phyloP scores from a whole-genome alignment of 2,113 vertebrate genomes.

The Mystacornis crossleyi region DNA sequence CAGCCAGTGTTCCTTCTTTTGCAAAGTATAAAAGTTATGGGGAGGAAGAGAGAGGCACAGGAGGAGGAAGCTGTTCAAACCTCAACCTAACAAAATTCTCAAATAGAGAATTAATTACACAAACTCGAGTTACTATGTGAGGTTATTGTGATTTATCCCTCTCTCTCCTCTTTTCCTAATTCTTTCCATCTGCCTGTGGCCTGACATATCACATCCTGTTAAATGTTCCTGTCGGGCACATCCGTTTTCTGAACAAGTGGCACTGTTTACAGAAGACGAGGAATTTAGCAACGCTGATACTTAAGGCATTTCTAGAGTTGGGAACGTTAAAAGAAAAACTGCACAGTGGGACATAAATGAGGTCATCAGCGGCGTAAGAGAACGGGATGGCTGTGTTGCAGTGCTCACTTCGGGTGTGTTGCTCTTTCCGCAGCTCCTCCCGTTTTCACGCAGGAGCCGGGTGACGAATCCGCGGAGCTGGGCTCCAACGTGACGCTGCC shows the following conservation, averaged over 20 bases:
- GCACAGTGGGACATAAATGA: too few species aligned
- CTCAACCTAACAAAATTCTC: background rate
- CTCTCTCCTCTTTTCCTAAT: background rate
- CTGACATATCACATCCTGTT: fast-evolving
- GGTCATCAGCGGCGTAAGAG: background rate
- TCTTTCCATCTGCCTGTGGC: background rate
- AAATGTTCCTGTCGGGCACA: background rate
- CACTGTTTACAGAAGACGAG: background rate
- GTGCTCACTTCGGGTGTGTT: background rate
- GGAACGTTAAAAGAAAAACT: background rate
- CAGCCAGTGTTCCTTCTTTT: background rate
- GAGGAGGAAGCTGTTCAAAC: background rate
- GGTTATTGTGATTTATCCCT: background rate
- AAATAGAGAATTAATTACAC: background rate
- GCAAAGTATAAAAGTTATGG: background rate
- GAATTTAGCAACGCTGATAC: fast-evolving
- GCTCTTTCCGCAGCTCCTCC: conserved; percentile 77
- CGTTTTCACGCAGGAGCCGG: conserved; percentile 83
- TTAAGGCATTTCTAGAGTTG: background rate
- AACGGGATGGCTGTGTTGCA: background rate
- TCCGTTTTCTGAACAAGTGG: background rate
- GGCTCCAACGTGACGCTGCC: conserved; percentile 85
- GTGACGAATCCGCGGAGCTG: conserved; percentile 83
- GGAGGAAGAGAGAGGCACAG: background rate
- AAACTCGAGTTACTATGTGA: background rate